These are phyloP conservation scores for Chaetorhynchus papuensis DNA, from an alignment of 2,113 vertebrate genomes.

Conservation along the genomic window DNA sequence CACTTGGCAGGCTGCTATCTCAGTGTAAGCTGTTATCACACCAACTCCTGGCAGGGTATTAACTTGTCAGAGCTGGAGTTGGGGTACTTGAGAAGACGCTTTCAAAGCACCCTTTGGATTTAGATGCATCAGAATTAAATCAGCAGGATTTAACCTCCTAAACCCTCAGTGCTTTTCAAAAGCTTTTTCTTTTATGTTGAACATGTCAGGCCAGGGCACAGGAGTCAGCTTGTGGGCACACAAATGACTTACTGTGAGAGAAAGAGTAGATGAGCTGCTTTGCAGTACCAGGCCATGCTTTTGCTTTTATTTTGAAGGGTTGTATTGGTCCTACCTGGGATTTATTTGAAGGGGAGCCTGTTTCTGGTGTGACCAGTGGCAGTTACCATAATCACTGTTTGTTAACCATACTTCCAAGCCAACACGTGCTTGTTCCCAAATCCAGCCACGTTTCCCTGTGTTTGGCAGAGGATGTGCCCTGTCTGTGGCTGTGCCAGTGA, in stretches of 20 bases:
- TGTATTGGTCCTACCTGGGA: background rate
- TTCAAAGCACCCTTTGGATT: conserved; percentile 28
- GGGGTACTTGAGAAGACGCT: background rate
- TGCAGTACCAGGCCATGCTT: background rate
- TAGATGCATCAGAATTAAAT: background rate
- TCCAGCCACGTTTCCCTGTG: background rate
- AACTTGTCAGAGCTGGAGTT: conserved; percentile 43
- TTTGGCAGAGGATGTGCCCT: background rate
- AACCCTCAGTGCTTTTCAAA: background rate
- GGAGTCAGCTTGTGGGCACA: background rate
- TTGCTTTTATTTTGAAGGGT: background rate
- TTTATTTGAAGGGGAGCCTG: background rate
- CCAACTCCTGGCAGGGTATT: conserved; percentile 25
- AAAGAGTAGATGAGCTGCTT: background rate
- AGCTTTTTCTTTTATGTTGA: background rate
- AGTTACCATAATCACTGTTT: background rate
- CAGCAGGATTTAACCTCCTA: conserved; percentile 16
- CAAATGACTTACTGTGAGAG: background rate
- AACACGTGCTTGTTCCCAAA: background rate
- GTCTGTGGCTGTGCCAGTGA: background rate
- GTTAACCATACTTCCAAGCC: background rate
- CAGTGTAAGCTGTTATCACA: conserved; percentile 4
- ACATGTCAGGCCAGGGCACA: background rate
- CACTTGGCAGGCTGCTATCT: conserved; percentile 24
- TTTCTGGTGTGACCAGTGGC: background rate